Percentiles rank a stretch among this genome's conserved stretches.
phyloP scores from a whole-genome alignment of 2,113 vertebrate species.

The Lipophrys pholis region DNA sequence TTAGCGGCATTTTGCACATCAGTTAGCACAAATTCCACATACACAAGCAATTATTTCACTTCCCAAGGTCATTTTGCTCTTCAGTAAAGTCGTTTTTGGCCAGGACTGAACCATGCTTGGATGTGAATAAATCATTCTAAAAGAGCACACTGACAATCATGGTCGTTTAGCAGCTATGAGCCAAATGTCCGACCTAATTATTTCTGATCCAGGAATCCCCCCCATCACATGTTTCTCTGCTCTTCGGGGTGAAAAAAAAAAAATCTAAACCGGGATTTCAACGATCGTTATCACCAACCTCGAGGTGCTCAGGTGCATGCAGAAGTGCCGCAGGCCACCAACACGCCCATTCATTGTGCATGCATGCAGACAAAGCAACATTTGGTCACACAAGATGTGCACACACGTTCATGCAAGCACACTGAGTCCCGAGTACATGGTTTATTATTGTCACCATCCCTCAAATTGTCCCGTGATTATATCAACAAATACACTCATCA shows the following conservation, averaged over 20 bases:
- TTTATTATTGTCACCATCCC: constrained; percentile 5
- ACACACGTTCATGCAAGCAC: constrained; percentile 7
- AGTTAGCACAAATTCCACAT: constrained; percentile 34
- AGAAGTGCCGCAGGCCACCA: constrained; percentile 37
- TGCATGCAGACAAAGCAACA: constrained; percentile 14
- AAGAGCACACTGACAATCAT: constrained; percentile 37
- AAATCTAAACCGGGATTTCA: constrained; percentile 27
- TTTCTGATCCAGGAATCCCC: constrained; percentile 55
- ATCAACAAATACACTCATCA: constrained; percentile 10
- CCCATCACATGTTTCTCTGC: constrained; percentile 36
- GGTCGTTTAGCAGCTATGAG: constrained; percentile 54
- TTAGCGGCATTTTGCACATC: constrained; percentile 40
- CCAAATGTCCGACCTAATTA: constrained; percentile 62
- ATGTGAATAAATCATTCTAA: constrained; percentile 67
- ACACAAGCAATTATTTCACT: constrained; percentile 60
- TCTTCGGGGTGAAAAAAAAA: constrained; percentile 18
- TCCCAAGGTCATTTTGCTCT: constrained; percentile 56
- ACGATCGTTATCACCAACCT: constrained; percentile 50
- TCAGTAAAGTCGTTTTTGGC: constrained; percentile 58
- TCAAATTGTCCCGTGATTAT: constrained; percentile 1
- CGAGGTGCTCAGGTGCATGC: constrained; percentile 64
- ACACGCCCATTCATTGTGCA: constrained; percentile 16
- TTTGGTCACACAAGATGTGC: constrained; percentile 12
- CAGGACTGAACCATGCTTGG: constrained; percentile 20
- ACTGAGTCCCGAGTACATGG: not conserved